phyloP scores from a whole-genome alignment of 2,113 vertebrate genomes.

The Thermophis baileyi region DNA sequence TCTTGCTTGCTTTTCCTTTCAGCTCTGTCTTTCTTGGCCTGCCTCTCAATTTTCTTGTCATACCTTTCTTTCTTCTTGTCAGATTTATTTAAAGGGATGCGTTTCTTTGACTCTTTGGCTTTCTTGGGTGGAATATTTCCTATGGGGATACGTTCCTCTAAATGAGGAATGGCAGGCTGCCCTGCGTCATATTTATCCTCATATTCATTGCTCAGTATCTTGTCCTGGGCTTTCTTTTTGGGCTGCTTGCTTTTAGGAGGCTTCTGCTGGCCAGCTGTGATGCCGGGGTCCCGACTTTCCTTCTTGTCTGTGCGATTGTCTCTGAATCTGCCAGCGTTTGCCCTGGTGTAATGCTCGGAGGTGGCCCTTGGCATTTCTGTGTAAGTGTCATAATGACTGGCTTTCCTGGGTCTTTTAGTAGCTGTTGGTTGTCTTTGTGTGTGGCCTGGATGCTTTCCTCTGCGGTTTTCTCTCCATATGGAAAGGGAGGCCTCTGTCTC shows the following conservation, averaged over 20 bases:
- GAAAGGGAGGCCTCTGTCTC: conserved; percentile 67
- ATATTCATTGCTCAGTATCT: conserved; percentile 83
- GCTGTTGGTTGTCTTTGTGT: conserved; percentile 28
- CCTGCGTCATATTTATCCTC: conserved; percentile 79
- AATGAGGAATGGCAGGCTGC: conserved; percentile 66
- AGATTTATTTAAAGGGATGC: conserved; percentile 70
- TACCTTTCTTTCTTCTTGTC: conserved; percentile 84
- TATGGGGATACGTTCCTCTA: conserved; percentile 69
- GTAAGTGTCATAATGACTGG: conserved; percentile 49
- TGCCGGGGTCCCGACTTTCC: conserved; percentile 63
- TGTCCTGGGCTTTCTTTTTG: conserved; percentile 79
- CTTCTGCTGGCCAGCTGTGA: conserved; percentile 71
- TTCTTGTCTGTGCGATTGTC: conserved; percentile 86
- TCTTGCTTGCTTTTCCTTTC: conserved; percentile 81
- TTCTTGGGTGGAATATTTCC: conserved; percentile 70
- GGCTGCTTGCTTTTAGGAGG: conserved; percentile 73
- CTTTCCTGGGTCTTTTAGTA: conserved; percentile 66
- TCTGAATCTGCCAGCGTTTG: conserved; percentile 64
- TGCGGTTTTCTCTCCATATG: conserved; percentile 66
- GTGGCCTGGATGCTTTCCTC: conserved; percentile 65
- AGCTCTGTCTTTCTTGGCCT: conserved; percentile 77
- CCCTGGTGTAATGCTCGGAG: conserved; percentile 61
- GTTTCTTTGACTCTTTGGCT: conserved; percentile 76
- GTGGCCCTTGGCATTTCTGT: conserved; percentile 58
- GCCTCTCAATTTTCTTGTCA: conserved; percentile 78